Conservation (phyloP, 2,888 invertebrate genomes). For the Boloria selene region DNA sequence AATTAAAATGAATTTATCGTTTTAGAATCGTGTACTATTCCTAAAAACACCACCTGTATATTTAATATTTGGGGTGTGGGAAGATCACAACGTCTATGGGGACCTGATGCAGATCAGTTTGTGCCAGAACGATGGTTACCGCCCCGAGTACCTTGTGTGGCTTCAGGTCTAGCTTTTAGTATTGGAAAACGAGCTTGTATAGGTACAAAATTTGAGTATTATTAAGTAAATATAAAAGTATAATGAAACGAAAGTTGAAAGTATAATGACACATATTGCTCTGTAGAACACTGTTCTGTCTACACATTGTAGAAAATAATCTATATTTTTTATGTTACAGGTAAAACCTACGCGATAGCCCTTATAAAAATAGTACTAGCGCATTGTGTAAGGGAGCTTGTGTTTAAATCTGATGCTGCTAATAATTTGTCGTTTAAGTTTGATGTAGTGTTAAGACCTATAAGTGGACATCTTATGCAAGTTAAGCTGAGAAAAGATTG, state of each 20-base stretch:
- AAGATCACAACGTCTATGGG: constrained; percentile 56
- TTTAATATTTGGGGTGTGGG: constrained; percentile 60
- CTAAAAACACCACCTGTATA: constrained; percentile 51
- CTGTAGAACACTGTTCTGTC: no score
- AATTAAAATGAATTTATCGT: no score
- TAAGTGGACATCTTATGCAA: constrained; percentile 54
- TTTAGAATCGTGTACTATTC: constrained; percentile 56
- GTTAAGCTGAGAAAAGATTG: constrained; percentile 42
- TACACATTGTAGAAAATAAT: no score
- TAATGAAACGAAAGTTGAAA: no score
- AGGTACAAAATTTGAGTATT: constrained; percentile 45
- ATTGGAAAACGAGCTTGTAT: constrained; percentile 59
- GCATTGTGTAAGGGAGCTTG: neutral
- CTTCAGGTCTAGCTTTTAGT: constrained; percentile 57
- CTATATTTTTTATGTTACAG: constrained; percentile 38
- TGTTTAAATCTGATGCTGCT: constrained; percentile 43
- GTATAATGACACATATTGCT: no score
- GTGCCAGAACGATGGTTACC: constrained; percentile 60
- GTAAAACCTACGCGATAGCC: neutral
- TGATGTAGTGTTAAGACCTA: constrained; percentile 53
- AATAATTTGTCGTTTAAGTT: constrained; percentile 54
- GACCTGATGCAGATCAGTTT: constrained; percentile 53
- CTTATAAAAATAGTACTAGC: neutral
- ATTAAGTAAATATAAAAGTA: no score
- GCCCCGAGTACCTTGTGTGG: constrained; percentile 31